phyloP scores from a whole-genome alignment of 2,797 vertebrate species.

The Anniella stebbinsi region DNA sequence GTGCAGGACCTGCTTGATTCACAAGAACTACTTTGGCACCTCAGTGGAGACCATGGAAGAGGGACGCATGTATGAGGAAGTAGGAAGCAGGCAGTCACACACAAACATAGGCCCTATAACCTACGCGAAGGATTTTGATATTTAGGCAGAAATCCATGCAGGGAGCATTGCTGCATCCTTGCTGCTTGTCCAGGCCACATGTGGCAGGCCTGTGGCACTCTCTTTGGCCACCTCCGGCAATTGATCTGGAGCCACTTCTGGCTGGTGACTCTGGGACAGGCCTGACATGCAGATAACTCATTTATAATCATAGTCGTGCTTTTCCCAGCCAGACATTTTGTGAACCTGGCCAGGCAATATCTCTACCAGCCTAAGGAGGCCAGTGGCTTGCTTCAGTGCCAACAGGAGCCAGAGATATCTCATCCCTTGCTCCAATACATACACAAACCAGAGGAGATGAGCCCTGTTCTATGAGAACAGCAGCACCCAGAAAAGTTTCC shows the following conservation, averaged over 20 bases:
- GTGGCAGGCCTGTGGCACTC: background rate
- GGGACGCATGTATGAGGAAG: background rate
- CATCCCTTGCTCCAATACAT: constrained; percentile 22
- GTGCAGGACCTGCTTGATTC: constrained; percentile 42
- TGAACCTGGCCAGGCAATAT: constrained; percentile 24
- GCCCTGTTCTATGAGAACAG: constrained; percentile 30
- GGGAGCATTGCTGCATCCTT: constrained; percentile 26
- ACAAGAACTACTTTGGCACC: constrained; percentile 18
- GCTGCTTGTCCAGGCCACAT: constrained; percentile 15
- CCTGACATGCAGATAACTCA: constrained; percentile 33
- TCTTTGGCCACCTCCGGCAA: constrained; percentile 42
- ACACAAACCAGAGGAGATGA: constrained; percentile 14
- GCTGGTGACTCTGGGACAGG: constrained; percentile 11
- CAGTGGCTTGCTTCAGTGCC: constrained; percentile 22
- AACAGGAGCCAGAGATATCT: constrained; percentile 24
- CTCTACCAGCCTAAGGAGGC: background rate
- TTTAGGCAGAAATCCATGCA: constrained; percentile 40
- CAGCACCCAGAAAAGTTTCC: constrained; percentile 37
- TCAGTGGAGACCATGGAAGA: constrained; percentile 51
- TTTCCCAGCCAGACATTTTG: constrained; percentile 32
- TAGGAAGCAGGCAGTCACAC: background rate
- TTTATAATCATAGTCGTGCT: constrained; percentile 30
- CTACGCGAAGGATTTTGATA: constrained; percentile 37
- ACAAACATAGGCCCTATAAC: constrained; percentile 5
- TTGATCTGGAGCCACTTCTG: constrained; percentile 25